Evolutionary conservation across 2,113 vertebrate species (phyloP), one percentile per base, ranked within the genome.

Genomic region (Ochotona princeps): DNA sequence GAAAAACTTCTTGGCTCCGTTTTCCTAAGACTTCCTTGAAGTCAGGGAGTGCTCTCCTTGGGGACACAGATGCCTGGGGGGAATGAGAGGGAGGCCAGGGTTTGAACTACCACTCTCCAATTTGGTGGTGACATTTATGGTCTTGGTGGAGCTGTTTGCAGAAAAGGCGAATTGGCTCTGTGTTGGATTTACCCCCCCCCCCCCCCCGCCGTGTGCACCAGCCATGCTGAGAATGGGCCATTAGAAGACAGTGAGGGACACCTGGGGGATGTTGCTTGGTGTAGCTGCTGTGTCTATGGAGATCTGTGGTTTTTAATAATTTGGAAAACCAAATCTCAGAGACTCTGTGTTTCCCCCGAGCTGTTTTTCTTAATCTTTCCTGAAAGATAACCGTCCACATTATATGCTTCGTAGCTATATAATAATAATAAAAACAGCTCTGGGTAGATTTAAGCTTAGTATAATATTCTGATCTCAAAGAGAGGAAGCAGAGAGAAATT

Each of bases 1-100:
- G 61, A 93, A 96, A 67, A 72, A 4, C 30, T 93, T 44, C 96
- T 96, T 93, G 88, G 91, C 91, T 95, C 70, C 57, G n/a, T 66
- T 83, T 95, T 61, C 72, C 83, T 30, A 57, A 88, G 79, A 83
- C 92, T 92, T 94, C 89, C 93, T 95, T 66, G 91, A 81, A 79
- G 90, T 72, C 2, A 7, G 63, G 63, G 76, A 74, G 89, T 92
- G 14, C 81, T 91, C 26, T 57, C 66, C 92, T 82, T 15, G 7
- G 90, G 90, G 93, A 89, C 93, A 69, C 78, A 83, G 96, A 89
- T 89, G 83, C 80, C 87, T 85, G 12, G 30, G 89, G 38, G 91
- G 83, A 86, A 47, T 65, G 81, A 82, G 89, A 49, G 67, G 83
- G 30, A 32, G 49, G 63, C 25, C 38, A n/a, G 74, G 79, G 85